Base-by-base conservation (phyloP, 2,797 vertebrate genomes). In the Hirundo rustica region DNA sequence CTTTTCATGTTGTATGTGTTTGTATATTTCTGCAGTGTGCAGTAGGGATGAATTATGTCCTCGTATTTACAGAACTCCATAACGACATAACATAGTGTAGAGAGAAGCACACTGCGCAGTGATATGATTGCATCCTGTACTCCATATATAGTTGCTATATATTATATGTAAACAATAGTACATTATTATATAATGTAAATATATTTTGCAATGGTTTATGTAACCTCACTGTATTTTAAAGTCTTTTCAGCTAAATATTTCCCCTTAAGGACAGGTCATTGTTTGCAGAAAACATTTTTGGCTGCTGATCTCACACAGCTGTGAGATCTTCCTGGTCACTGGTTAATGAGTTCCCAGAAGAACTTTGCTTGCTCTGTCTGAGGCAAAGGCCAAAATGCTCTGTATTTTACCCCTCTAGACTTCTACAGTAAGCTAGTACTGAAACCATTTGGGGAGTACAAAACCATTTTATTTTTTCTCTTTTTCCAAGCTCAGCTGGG, bases 261-360 rank as follows among this genome's bases (percentile, higher is more conserved):
- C 20, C 68, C 32, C 34, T 75, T 80, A 75, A 89, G 48, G 21
- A 73, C 34, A 75, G n/a, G 29, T 70, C 64, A 45, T 75, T 90
- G 17, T 88, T 88, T 89, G 62, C 65, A 65, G 34, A 68, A 74
- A 62, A 67, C 32, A 38, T 81, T 93, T 95, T 67, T 83, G 45
- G 34, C 58, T 85, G 77, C 73, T 95, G 83, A 82, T 61, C 47
- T 92, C 53, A 88, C 16, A 26, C 53, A 86, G 77, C 78, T 78
- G 29, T 68, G 66, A 87, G 68, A 62, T 58, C 72, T 93, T 94
- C 54, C 50, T 85, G 58, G 62, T 79, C 80, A 80, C 42, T 78
- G 2, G 4, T 91, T 97, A 93, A 94, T 92, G 66, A 91, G 64
- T 62, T 93, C 70, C 70, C 67, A 66, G 66, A 74, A 93, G 75